These are phyloP conservation scores for Cyclargus thomasi DNA, from an alignment of 1,140 invertebrate species.

Conservation along the genomic window DNA sequence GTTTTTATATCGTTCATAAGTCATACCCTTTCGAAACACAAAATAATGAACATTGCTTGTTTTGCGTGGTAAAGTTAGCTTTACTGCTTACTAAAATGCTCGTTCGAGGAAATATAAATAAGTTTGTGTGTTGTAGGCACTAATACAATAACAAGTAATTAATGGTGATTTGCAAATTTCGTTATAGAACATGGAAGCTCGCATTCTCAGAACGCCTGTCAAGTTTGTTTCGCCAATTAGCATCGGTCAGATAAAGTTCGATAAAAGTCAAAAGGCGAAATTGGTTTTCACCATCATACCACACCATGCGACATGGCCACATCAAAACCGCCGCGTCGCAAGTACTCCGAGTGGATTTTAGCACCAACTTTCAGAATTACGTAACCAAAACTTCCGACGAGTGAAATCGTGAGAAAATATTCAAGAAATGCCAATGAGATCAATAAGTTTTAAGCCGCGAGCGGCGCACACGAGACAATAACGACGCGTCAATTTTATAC, in stretches of 20 bases:
- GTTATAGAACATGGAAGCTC: constrained; percentile 5
- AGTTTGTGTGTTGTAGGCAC: not conserved
- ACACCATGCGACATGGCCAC: constrained; percentile 23
- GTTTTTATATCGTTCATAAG: too few relatives aligned
- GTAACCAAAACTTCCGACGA: constrained; percentile 25
- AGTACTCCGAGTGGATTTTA: constrained; percentile 34
- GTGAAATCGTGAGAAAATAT: constrained; percentile 40
- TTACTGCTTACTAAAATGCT: too few relatives aligned
- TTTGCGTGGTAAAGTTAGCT: too few relatives aligned
- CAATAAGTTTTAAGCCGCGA: constrained; percentile 34
- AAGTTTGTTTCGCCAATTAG: constrained; percentile 8
- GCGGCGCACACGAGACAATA: constrained; percentile 28
- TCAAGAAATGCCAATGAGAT: constrained; percentile 36
- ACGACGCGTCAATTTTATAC: constrained; percentile 24
- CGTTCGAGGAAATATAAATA: not conserved
- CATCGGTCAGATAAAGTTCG: not conserved
- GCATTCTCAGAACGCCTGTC: not conserved
- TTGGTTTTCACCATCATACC: constrained; percentile 13
- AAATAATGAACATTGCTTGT: too few relatives aligned
- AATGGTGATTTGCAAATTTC: constrained; percentile 8
- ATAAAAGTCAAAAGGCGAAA: constrained; percentile 5
- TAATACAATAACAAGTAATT: not conserved
- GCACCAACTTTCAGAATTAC: constrained; percentile 36
- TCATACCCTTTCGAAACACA: too few relatives aligned
- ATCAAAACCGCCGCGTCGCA: constrained; percentile 29